Evolutionary conservation across 2,888 invertebrate genomes (phyloP), one percentile per base, ranked within the genome.

Genomic region (Ypsolopha sequella): DNA sequence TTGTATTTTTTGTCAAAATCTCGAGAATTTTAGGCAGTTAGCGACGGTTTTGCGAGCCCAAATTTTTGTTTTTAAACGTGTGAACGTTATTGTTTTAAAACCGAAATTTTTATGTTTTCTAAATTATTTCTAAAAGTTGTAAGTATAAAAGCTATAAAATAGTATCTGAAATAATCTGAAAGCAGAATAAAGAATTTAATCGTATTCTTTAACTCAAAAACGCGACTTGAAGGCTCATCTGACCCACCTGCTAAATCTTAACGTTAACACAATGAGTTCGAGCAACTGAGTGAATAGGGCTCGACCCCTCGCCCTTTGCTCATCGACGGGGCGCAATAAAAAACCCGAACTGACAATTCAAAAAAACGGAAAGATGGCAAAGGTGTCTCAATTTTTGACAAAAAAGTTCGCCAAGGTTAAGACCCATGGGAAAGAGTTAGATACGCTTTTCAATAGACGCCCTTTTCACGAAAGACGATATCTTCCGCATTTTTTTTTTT

Each of bases 351-450:
- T 63, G 61, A 66, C 69, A 70, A 60, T 66, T 62, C 60, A 70
- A 76, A 84, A 84, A 81, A 81, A 69, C 69, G 69, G 58, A 82
- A 84, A 82, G 85, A 86, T 86, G 77, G 65, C 82, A 85, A 86
- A 86, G 85, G 84, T 85, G 86, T 86, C 84, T 80, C 76, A 76
- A 76, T 79, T 84, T 79, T 76, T 63, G 63, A 70, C 70, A 76
- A 76, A 80, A 78, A 81, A 74, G 24, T 70, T 70, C 72, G 70
- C 73, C 70, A 76, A 85, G 84, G 84, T 85, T 86, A 85, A 85
- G 85, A 85, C 76, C 79, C 86, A 80, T 86, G 86, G 84, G 86
- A 86, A 86, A 86, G 86, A 86, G 86, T 86, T 86, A 80, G 79
- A 71, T 71, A 71, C 71, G 75, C 63, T 68, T 57, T 64, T 65